These are phyloP conservation scores for Tribolium castaneum DNA, from an alignment of 1,140 invertebrate genomes.

Conservation along the genomic window DNA sequence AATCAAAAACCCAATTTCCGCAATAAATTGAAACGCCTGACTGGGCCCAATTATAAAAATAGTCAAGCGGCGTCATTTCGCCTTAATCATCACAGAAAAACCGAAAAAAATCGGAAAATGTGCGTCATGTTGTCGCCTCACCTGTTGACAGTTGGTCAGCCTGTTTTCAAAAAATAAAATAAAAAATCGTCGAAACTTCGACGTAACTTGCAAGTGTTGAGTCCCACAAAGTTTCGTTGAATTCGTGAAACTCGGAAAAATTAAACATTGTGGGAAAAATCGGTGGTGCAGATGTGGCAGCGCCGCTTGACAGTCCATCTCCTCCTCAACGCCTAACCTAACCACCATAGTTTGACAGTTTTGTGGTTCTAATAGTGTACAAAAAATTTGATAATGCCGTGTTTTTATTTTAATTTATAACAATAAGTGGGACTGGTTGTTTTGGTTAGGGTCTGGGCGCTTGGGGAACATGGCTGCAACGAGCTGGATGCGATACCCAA, in stretches of 20 bases:
- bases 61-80: background rate
- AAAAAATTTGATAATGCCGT: constrained; percentile 27
- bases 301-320: background rate
- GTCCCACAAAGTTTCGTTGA: too few relatives aligned
- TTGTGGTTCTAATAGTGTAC: background rate
- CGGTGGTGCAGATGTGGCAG: background rate
- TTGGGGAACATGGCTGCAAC: constrained; percentile 45
- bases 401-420: constrained; percentile 13
- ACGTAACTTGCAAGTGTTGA: too few relatives aligned
- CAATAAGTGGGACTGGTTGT: background rate
- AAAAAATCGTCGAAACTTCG: too few relatives aligned
- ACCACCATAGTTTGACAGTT: background rate
- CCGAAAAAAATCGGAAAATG: background rate
- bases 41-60: background rate
- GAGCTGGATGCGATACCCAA: constrained; percentile 52
- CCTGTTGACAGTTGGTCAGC: background rate
- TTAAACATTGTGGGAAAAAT: too few relatives aligned
- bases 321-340: background rate
- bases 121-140: background rate
- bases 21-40: background rate
- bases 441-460: background rate
- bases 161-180: background rate
- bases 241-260: background rate
- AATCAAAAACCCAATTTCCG: background rate
- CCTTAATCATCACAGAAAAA: constrained; percentile 5